phyloP scores from a whole-genome alignment of 92 coral and sea anemone species.

The Parazoanthus atlanticus region DNA sequence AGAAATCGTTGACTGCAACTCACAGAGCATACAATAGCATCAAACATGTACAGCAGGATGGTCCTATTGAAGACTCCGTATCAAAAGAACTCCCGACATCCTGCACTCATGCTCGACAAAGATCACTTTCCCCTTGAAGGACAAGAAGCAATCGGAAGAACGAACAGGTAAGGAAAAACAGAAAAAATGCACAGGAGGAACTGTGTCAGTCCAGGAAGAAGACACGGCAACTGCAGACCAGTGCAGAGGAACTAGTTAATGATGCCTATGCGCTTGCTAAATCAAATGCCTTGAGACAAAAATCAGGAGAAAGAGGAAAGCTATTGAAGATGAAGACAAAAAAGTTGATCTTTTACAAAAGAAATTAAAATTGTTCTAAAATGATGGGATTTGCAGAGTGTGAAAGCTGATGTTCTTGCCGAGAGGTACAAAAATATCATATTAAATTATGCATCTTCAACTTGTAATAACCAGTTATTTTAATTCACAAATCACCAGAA shows the following conservation, averaged over 20 bases:
- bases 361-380: conserved; percentile 44
- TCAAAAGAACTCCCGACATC: conserved; percentile 53
- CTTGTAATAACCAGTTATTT: conserved; percentile 9
- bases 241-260: conserved; percentile 14
- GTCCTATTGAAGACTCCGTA: conserved; percentile 57
- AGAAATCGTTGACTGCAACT: no score
- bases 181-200: conserved; percentile 6
- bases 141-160: not conserved
- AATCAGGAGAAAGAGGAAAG: conserved; percentile 58
- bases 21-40: no score
- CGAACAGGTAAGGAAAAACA: not conserved
- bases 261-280: conserved; percentile 2
- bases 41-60: conserved; percentile 49
- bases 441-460: conserved; percentile 12
- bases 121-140: conserved; percentile 22
- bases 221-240: conserved; percentile 12
- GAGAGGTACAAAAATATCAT: no score
- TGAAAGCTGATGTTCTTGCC: conserved; percentile 25
- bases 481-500: conserved; percentile 22
- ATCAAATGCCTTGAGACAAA: conserved; percentile 43
- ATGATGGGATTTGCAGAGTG: conserved; percentile 11
- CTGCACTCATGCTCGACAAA: conserved; percentile 51
- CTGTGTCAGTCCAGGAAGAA: conserved; percentile 25
- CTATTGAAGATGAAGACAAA: conserved; percentile 55
- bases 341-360: conserved; percentile 49